A percentile compares a stretch with the other conserved stretches of the same genome.
Conservation (phyloP, 2,888 invertebrate species). For the Acanthopleura granulata region DNA sequence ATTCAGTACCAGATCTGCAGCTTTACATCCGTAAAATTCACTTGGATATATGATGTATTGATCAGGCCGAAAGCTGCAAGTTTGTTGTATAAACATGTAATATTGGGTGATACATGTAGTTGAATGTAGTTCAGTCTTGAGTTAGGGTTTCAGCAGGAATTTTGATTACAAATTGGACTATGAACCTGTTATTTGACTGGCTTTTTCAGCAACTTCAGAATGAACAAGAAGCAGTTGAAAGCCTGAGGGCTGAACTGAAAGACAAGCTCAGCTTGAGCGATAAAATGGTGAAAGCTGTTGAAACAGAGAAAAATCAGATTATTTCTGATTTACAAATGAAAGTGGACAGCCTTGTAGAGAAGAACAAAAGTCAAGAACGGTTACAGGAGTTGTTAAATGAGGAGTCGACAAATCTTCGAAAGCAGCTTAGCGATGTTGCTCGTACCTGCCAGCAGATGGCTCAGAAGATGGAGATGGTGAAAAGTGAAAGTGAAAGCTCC, state of each 20-base stretch:
- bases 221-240: background rate
- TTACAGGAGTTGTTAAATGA: conserved; percentile 36
- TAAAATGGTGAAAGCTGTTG: conserved; percentile 38
- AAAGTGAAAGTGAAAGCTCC: no score
- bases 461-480: conserved; percentile 29
- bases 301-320: conserved; percentile 43
- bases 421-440: conserved; percentile 45
- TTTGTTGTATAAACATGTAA: no score
- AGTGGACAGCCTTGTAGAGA: conserved; percentile 32
- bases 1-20: no score
- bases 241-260: no score
- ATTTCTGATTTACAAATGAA: conserved; percentile 39
- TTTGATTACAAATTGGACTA: no score
- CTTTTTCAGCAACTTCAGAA: conserved; percentile 10
- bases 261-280: conserved; percentile 29
- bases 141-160: no score
- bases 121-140: no score
- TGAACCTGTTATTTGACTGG: background rate
- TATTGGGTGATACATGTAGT: no score
- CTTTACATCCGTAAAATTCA: no score
- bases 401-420: conserved; percentile 39
- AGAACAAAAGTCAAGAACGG: conserved; percentile 34
- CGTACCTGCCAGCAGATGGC: conserved; percentile 47
- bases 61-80: no score
- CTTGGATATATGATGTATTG: no score